phyloP scores from a whole-genome alignment of 2,113 vertebrate genomes.

The Garra rufa region DNA sequence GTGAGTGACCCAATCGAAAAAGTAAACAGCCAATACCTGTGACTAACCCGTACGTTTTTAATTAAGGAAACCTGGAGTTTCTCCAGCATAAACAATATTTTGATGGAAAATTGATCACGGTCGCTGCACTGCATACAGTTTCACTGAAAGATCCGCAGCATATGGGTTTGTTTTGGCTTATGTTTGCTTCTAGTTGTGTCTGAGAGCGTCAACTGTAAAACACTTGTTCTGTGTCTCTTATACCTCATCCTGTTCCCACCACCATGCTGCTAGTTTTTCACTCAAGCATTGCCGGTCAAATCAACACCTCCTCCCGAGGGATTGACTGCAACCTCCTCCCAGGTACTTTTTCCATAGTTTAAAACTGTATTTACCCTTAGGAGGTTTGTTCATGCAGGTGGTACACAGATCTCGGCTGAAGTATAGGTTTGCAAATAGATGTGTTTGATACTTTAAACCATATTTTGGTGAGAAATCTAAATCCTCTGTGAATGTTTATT shows the following conservation, averaged over 20 bases:
- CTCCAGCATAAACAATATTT: conserved; percentile 66
- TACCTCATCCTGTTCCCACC: conserved; percentile 47
- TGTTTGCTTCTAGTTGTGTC: conserved; percentile 52
- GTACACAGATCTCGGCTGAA: conserved; percentile 10
- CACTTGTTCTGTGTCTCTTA: conserved; percentile 36
- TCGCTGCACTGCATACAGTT: conserved; percentile 57
- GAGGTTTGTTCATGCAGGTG: conserved; percentile 25
- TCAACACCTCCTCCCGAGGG: conserved; percentile 40
- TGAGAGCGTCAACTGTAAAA: conserved; percentile 58
- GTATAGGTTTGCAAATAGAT: conserved; percentile 12
- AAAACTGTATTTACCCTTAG: conserved; percentile 17
- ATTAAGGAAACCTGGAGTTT: conserved; percentile 65
- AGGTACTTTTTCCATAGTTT: background rate
- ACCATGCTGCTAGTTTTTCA: conserved; percentile 18
- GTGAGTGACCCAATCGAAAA: conserved; percentile 51
- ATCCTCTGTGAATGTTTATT: background rate
- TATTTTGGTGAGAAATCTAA: background rate
- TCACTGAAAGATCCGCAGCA: conserved; percentile 55
- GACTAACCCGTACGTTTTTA: conserved; percentile 60
- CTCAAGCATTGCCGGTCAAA: conserved; percentile 30
- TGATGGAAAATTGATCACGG: conserved; percentile 67
- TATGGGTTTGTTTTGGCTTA: conserved; percentile 67
- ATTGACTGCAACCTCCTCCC: conserved; percentile 20
- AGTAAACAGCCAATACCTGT: conserved; percentile 54
- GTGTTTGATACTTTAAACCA: background rate